Evolutionary conservation across 2,888 invertebrate species (phyloP).

Genomic region (Cantharis flavilabris): DNA sequence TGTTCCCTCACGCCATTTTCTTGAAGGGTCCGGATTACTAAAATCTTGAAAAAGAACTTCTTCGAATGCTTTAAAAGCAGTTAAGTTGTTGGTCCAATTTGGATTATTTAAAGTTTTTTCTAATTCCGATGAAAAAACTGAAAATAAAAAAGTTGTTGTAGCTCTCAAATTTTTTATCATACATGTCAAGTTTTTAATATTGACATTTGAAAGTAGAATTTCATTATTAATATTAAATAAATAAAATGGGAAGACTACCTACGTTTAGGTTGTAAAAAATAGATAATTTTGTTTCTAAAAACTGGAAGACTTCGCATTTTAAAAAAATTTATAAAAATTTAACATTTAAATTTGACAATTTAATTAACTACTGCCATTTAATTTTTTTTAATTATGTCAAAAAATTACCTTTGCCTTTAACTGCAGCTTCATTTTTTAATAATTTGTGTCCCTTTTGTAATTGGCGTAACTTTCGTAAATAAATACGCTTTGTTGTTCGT

Average conservation of each 20-base stretch:
- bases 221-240: not conserved
- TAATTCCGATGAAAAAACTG: slow-evolving; percentile 70
- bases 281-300: not conserved
- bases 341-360: not conserved
- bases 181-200: not conserved
- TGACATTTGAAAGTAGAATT: not conserved
- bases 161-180: not conserved
- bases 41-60: slow-evolving; percentile 64
- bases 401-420: not conserved
- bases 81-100: slow-evolving; percentile 62
- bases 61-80: slow-evolving; percentile 64
- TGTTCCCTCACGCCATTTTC: slow-evolving; percentile 72
- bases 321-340: not conserved
- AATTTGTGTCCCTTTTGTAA: slow-evolving; percentile 47
- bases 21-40: slow-evolving; percentile 58
- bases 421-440: not conserved
- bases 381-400: not conserved
- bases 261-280: not conserved
- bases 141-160: slow-evolving; percentile 39
- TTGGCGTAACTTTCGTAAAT: slow-evolving; percentile 72
- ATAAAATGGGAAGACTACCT: not conserved
- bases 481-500: slow-evolving; percentile 73
- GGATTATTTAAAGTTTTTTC: slow-evolving; percentile 64
- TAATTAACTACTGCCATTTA: not conserved
- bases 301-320: not conserved